These are phyloP conservation scores for Drosophila ogumai DNA, from an alignment of 1,140 invertebrate species.

Conservation along the genomic window DNA sequence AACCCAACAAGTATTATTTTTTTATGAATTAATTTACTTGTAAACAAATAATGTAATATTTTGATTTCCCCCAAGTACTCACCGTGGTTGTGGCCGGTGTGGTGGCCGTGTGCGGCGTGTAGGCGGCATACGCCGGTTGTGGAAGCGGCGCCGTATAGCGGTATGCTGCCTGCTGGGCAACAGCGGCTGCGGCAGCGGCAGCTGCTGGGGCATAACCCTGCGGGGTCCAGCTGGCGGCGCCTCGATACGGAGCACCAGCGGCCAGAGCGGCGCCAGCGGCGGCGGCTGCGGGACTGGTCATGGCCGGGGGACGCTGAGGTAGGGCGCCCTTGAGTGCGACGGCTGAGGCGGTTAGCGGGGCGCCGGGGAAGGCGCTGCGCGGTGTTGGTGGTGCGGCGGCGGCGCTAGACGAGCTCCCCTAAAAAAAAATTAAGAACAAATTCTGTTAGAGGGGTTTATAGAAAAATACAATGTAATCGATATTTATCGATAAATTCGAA, in stretches of 20 bases:
- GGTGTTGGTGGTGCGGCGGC: conserved; percentile 66
- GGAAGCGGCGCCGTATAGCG: conserved; percentile 83
- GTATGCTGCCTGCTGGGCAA: conserved; percentile 80
- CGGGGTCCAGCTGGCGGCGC: conserved; percentile 83
- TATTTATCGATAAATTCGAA: background rate
- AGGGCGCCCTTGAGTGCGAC: conserved; percentile 78
- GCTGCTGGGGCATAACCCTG: conserved; percentile 82
- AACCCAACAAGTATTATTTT: too few species aligned
- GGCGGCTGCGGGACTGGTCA: conserved; percentile 85
- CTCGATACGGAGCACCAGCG: conserved; percentile 83
- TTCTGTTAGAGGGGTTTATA: background rate
- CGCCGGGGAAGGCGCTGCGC: conserved; percentile 78
- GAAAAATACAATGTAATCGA: too few species aligned
- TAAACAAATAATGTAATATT: too few species aligned
- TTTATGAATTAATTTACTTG: too few species aligned
- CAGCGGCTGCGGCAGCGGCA: conserved; percentile 80
- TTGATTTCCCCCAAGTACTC: conserved; percentile 27
- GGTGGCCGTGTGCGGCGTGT: conserved; percentile 83
- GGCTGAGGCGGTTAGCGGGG: conserved; percentile 79
- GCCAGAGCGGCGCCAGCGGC: conserved; percentile 75
- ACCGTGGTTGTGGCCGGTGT: conserved; percentile 83
- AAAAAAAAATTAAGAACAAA: conserved; percentile 14
- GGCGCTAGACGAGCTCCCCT: conserved; percentile 77
- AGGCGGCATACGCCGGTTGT: conserved; percentile 83
- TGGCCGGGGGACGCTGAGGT: conserved; percentile 76